Conservation (phyloP, 2,113 vertebrate genomes). For the Eidolon helvum region DNA sequence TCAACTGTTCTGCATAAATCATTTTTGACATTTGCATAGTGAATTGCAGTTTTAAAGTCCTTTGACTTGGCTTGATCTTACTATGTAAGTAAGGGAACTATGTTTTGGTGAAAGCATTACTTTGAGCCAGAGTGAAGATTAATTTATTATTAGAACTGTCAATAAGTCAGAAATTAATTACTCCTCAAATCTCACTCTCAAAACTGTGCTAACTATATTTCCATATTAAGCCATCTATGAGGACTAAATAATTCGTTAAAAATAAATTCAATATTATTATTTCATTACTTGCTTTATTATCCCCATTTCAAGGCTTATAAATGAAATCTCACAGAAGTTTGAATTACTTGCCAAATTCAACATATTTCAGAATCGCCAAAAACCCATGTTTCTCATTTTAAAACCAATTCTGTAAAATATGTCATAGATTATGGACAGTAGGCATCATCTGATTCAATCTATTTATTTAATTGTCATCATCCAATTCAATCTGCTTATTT, state of each 20-base stretch:
- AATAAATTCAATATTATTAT: neutral
- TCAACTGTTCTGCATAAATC: neutral
- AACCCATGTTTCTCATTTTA: neutral
- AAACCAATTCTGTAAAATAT: neutral
- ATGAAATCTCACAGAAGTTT: neutral
- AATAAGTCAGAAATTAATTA: neutral
- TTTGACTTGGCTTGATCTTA: neutral
- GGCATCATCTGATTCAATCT: neutral
- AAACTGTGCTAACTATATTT: neutral
- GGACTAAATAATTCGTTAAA: neutral
- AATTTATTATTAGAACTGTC: neutral
- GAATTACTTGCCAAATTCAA: neutral
- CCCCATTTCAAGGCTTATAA: neutral
- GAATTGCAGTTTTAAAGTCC: neutral
- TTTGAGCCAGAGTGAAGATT: neutral
- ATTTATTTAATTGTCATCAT: neutral
- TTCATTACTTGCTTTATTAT: neutral
- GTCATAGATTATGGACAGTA: neutral
- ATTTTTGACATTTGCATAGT: neutral
- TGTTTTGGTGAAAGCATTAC: neutral
- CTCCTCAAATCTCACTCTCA: neutral
- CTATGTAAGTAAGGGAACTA: neutral
- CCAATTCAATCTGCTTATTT: neutral
- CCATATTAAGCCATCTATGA: neutral
- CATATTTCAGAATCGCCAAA: neutral